Conservation (phyloP, 2,113 vertebrate genomes). For the Thinocorus orbignyianus region DNA sequence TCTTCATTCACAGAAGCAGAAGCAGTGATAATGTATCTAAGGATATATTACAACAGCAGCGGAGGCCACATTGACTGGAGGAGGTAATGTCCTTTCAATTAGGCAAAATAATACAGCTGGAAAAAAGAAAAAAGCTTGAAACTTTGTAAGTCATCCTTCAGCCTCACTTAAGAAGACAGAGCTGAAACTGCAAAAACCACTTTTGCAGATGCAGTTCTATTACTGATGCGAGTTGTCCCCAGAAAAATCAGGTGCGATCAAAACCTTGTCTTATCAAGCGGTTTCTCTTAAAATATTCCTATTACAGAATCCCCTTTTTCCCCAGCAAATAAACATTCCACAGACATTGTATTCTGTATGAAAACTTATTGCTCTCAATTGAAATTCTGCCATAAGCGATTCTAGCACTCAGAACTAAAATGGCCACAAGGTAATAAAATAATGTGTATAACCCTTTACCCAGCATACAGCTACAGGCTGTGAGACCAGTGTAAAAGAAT, state of each 20-base stretch:
- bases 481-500: not conserved
- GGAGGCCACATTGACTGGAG: not conserved
- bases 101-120: not conserved
- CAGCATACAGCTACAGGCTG: not conserved
- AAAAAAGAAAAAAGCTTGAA: not conserved
- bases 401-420: not conserved
- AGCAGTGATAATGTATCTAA: not conserved
- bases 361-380: not conserved
- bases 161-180: not conserved
- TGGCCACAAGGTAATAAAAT: not conserved
- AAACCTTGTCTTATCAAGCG: not conserved
- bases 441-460: not conserved
- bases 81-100: not conserved
- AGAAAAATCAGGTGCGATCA: not conserved
- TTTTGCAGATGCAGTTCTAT: not conserved
- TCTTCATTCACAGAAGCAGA: constrained; percentile 17
- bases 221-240: not conserved
- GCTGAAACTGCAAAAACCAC: not conserved
- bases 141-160: not conserved
- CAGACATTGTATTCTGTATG: not conserved
- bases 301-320: not conserved
- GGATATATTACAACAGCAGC: not conserved
- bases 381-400: not conserved
- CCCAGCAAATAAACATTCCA: not conserved
- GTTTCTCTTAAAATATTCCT: not conserved